Evolutionary conservation across 2,797 vertebrate genomes (phyloP).

Genomic region (Anguilla anguilla): DNA sequence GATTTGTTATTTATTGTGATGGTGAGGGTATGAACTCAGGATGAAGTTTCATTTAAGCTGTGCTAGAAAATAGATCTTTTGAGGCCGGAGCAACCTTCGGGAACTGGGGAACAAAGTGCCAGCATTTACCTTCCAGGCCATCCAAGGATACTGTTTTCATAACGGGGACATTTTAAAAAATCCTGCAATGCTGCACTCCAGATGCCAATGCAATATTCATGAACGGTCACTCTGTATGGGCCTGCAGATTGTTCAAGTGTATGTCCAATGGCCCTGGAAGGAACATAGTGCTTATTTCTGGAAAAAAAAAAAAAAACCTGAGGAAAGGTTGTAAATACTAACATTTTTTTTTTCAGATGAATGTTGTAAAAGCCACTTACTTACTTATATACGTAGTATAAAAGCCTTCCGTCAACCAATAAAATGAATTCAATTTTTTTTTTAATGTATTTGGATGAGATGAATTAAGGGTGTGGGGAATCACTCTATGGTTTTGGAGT

Average conservation of each 20-base stretch:
- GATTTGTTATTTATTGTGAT: not conserved
- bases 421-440: no score
- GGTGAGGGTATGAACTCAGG: not conserved
- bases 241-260: not conserved
- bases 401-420: no score
- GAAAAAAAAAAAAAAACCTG: not conserved
- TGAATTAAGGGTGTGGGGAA: no score
- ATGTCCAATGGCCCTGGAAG: not conserved
- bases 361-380: not conserved
- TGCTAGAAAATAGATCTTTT: not conserved
- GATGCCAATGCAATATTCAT: not conserved
- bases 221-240: not conserved
- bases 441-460: no score
- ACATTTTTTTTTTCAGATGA: not conserved
- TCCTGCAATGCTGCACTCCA: not conserved
- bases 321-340: not conserved
- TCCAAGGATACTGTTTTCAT: not conserved
- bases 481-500: not conserved
- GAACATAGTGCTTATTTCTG: not conserved
- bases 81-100: not conserved
- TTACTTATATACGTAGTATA: no score
- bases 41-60: not conserved
- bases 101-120: not conserved
- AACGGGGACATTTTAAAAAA: not conserved
- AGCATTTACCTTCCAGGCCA: not conserved